Evolutionary conservation across 2,888 invertebrate species (phyloP).

Genomic region (Caenorhabditis imperialis): DNA sequence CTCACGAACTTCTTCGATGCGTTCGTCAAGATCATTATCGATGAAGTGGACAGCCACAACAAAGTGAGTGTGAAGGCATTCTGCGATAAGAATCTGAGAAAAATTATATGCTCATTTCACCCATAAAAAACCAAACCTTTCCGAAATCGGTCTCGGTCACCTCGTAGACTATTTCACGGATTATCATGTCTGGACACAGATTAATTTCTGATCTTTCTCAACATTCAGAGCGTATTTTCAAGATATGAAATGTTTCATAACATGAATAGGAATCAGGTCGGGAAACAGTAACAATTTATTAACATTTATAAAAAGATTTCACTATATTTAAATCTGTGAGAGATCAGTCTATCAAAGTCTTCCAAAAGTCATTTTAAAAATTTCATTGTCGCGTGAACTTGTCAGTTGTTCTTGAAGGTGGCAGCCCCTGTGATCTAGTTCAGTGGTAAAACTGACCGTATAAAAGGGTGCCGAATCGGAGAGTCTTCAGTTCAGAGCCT

Average conservation of each 20-base stretch:
- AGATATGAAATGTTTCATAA: slow-evolving; percentile 35
- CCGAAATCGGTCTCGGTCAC: slow-evolving; percentile 36
- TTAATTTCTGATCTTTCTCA: neutral
- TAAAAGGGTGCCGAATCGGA: too few species aligned
- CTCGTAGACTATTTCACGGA: slow-evolving; percentile 37
- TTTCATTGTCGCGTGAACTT: too few species aligned
- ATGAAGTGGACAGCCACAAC: slow-evolving; percentile 32
- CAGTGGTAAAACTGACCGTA: too few species aligned
- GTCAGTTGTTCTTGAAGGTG: too few species aligned
- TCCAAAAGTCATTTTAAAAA: too few species aligned
- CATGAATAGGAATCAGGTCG: slow-evolving; percentile 3
- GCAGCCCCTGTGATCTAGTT: too few species aligned
- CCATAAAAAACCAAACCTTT: slow-evolving; percentile 11
- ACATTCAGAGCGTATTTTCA: neutral
- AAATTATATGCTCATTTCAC: neutral
- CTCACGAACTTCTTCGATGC: slow-evolving; percentile 37
- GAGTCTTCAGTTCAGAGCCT: too few species aligned
- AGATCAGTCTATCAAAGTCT: too few species aligned
- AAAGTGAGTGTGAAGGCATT: slow-evolving; percentile 27
- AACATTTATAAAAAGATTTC: too few species aligned
- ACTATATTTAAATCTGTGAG: too few species aligned
- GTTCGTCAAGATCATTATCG: slow-evolving; percentile 14
- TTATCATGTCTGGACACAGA: slow-evolving; percentile 17
- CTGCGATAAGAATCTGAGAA: slow-evolving; percentile 40
- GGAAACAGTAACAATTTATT: slow-evolving; percentile 60